Conservation (phyloP, 2,113 vertebrate genomes). For the Hemiscyllium ocellatum region DNA sequence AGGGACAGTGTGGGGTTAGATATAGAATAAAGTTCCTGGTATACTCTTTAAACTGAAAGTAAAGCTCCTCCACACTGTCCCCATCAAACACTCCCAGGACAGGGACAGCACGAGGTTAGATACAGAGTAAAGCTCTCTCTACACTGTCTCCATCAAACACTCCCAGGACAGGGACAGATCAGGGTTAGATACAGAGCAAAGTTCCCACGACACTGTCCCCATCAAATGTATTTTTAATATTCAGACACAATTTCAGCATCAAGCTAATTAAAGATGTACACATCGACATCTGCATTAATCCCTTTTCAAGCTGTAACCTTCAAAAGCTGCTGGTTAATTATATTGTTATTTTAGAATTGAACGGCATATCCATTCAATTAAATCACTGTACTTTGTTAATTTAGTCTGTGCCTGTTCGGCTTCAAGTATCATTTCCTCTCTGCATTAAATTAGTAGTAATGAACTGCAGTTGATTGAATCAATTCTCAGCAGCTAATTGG, state of each 20-base stretch:
- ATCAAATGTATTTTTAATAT: neutral
- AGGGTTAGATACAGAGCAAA: neutral
- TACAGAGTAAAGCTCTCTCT: neutral
- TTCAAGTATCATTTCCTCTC: neutral
- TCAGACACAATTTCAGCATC: neutral
- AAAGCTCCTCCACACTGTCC: too few species aligned
- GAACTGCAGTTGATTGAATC: constrained; percentile 11
- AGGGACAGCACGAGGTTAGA: too few species aligned
- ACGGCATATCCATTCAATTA: neutral
- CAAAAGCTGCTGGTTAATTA: neutral
- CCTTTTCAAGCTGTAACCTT: neutral
- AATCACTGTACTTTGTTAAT: neutral
- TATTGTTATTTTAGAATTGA: neutral
- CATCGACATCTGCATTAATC: neutral
- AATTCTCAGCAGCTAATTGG: neutral
- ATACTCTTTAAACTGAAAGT: too few species aligned
- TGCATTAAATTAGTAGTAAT: neutral
- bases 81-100: too few species aligned
- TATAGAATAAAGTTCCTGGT: neutral
- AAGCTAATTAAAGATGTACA: neutral
- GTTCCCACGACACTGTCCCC: neutral
- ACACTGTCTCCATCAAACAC: neutral
- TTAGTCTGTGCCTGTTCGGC: neutral
- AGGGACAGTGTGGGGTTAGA: neutral
- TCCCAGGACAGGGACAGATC: neutral